Conservation (phyloP, 2,888 invertebrate species). For the Linyphia triangularis region DNA sequence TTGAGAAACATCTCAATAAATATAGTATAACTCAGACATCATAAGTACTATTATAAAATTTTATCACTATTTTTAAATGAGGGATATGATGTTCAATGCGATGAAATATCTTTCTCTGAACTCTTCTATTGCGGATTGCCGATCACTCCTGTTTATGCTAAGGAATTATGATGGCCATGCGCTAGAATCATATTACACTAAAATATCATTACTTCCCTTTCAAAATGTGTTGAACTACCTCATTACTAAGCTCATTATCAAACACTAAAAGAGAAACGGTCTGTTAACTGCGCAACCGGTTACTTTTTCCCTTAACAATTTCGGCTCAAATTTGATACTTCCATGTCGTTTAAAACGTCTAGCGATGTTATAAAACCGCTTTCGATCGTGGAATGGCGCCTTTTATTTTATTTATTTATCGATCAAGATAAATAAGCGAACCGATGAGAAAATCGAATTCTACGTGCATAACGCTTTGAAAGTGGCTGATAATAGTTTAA, state of each 20-base stretch:
- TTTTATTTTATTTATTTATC: conserved; percentile 60
- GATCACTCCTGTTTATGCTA: conserved; percentile 6
- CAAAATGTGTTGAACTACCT: conserved; percentile 43
- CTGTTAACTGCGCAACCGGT: conserved; percentile 55
- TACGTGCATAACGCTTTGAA: conserved; percentile 1
- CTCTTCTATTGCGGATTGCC: conserved; percentile 34
- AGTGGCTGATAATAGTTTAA: conserved; percentile 50
- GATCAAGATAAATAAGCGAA: conserved; percentile 35
- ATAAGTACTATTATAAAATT: no score
- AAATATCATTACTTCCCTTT: conserved; percentile 57
- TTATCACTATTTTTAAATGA: no score
- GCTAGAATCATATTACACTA: conserved; percentile 18
- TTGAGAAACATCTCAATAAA: no score
- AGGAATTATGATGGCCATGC: conserved; percentile 25
- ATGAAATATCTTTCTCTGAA: conserved; percentile 4
- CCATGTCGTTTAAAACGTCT: conserved; percentile 27
- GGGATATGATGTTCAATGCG: neutral
- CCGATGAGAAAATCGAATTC: conserved; percentile 57
- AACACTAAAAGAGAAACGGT: conserved; percentile 39
- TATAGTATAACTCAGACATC: no score
- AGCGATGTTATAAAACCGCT: conserved; percentile 44
- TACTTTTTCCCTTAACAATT: conserved; percentile 38
- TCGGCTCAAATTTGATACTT: neutral
- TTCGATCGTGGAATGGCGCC: conserved; percentile 9
- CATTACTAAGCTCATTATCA: conserved; percentile 57